Conservation (phyloP, 2,797 vertebrate genomes). For the Xiphorhynchus erythropygius region DNA sequence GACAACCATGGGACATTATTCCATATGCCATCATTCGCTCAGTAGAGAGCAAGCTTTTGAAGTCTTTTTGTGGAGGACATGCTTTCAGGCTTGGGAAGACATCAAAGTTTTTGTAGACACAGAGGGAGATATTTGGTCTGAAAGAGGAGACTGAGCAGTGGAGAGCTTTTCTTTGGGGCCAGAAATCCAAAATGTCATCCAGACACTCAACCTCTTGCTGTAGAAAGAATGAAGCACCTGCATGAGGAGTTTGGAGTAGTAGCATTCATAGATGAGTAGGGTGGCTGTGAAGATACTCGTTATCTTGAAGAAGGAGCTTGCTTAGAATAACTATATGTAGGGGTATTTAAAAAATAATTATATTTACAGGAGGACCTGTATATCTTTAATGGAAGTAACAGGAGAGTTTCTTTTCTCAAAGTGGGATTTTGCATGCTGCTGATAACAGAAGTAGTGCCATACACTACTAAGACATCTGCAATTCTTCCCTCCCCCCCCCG, state of each 20-base stretch:
- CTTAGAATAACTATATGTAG: accelerated
- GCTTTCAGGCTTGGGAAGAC: background rate
- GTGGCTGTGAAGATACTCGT: background rate
- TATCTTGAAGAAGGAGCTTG: background rate
- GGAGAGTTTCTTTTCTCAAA: background rate
- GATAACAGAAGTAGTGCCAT: background rate
- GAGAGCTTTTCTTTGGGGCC: background rate
- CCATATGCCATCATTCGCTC: background rate
- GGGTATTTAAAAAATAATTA: background rate
- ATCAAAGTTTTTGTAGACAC: background rate
- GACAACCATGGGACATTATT: background rate
- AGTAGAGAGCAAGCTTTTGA: background rate
- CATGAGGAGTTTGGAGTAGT: background rate
- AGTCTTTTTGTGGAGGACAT: background rate
- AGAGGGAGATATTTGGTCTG: background rate
- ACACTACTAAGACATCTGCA: background rate
- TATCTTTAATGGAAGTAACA: background rate
- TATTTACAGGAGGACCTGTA: background rate
- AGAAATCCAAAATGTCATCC: background rate
- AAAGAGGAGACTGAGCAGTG: background rate
- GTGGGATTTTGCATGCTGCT: background rate
- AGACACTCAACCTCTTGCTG: background rate
- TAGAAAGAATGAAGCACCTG: background rate
- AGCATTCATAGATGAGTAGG: background rate
- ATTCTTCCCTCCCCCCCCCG: background rate